Conservation (phyloP, 2,113 vertebrate genomes). For the Oostethus manadensis region DNA sequence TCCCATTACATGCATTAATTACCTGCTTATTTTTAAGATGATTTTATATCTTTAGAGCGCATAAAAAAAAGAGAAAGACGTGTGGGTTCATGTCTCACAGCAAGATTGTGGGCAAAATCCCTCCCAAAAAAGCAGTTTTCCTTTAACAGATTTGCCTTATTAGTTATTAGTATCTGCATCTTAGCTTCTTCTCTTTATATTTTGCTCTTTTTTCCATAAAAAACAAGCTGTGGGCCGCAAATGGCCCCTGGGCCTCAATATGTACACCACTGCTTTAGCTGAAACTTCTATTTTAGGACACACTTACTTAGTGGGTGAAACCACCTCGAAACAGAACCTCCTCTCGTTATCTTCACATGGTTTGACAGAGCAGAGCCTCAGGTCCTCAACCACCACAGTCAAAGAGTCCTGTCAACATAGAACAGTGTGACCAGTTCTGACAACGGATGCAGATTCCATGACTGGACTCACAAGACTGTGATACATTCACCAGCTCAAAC, state of each 20-base stretch:
- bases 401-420: conserved; percentile 79
- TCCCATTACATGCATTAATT: too few species aligned
- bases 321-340: conserved; percentile 97
- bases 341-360: conserved; percentile 93
- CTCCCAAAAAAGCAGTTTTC: too few species aligned
- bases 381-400: conserved; percentile 95
- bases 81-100: too few species aligned
- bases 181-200: background rate
- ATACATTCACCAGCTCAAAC: background rate
- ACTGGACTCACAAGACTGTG: background rate
- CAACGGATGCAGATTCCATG: background rate
- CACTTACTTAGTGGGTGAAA: conserved; percentile 93
- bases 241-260: too few species aligned
- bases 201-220: background rate
- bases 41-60: too few species aligned
- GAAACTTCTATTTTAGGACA: too few species aligned
- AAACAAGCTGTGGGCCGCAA: too few species aligned
- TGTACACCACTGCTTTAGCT: too few species aligned
- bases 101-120: too few species aligned
- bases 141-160: too few species aligned
- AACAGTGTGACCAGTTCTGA: background rate
- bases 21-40: too few species aligned
- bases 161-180: background rate
- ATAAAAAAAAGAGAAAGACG: background rate
- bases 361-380: conserved; percentile 93